Evolutionary conservation across 2,888 invertebrate genomes (phyloP), one percentile per base, ranked within the genome.

Genomic region (Harmothoe impar): DNA sequence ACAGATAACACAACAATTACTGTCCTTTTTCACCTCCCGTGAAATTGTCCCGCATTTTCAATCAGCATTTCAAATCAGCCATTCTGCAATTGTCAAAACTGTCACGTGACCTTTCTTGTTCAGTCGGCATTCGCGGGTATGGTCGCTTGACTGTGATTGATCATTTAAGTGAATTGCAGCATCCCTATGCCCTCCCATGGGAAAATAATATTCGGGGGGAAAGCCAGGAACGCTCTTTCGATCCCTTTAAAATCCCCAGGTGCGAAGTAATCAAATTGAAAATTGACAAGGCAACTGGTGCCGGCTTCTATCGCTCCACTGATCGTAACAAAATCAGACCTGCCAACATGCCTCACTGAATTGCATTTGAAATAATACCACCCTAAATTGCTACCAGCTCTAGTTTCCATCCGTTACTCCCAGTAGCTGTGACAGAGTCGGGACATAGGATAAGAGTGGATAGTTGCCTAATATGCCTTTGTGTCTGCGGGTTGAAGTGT

Each of bases 51-150:
- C 29, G n/a, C 29, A 72, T 72, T 72, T n/a, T 72, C 72, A 72
- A 72, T 72, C 72, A 72, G 15, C 72, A 72, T 72, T 72, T 72
- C 72, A 72, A 72, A 72, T 72, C 29, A 72, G 31, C 29, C 72
- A 72, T n/a, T 72, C 72, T 1, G 72, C 72, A 72, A 72, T 72
- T 25, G 29, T 72, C 72, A 72, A 23, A n/a, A 7, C 15, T 29
- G 72, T 72, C 72, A 72, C 72, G 29, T 72, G 72, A 72, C 72
- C 72, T 25, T 0, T 15, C 3, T 25, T 15, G 29, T n/a, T 25
- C 72, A 72, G 25, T 72, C 29, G 17, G 29, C 72, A 72, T 72
- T 72, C n/a, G 7, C 7, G 5, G 7, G 3, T 5, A 15, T 25
- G n/a, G 31, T 72, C 72, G 25, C 72, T 5, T 72, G 72, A 15